Evolutionary conservation across 2,888 invertebrate species (phyloP).

Genomic region (Trissonchulus latispiculum): DNA sequence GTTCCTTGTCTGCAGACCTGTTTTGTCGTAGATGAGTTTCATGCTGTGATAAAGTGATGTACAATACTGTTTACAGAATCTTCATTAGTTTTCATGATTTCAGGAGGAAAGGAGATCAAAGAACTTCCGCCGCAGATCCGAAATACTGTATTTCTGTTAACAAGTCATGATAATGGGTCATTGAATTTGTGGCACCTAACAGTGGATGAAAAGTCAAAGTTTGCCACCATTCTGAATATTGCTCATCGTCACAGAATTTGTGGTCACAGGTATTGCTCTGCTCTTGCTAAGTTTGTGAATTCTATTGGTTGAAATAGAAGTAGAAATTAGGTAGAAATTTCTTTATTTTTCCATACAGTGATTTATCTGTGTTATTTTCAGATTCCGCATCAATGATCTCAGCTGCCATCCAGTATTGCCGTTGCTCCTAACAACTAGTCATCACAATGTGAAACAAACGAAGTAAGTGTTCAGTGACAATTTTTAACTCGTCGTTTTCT

Average conservation of each 20-base stretch:
- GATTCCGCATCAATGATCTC: conserved; percentile 85
- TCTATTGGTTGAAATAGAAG: no score
- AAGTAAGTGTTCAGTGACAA: no score
- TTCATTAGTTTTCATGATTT: no score
- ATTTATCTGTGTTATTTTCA: no score
- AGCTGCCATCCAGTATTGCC: conserved; percentile 97
- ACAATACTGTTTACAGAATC: no score
- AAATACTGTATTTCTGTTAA: conserved; percentile 50
- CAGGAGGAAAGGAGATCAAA: no score
- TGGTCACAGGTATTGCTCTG: conserved; percentile 75
- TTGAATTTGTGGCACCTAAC: conserved; percentile 94
- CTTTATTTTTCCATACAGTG: conserved; percentile 9
- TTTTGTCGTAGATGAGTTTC: no score
- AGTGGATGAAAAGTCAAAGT: conserved; percentile 88
- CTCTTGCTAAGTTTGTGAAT: no score
- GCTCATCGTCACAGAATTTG: conserved; percentile 93
- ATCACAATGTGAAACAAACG: conserved; percentile 64
- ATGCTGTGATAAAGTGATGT: no score
- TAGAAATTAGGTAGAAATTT: no score
- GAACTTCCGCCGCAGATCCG: conserved; percentile 16
- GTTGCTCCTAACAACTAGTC: conserved; percentile 85
- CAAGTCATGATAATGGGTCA: conserved; percentile 94
- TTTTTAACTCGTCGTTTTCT: no score
- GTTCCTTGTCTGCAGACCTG: no score
- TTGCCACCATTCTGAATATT: conserved; percentile 74